Evolutionary conservation across 2,797 vertebrate species (phyloP), one percentile per base, ranked within the genome.

Genomic region (Enteromius radiatus): DNA sequence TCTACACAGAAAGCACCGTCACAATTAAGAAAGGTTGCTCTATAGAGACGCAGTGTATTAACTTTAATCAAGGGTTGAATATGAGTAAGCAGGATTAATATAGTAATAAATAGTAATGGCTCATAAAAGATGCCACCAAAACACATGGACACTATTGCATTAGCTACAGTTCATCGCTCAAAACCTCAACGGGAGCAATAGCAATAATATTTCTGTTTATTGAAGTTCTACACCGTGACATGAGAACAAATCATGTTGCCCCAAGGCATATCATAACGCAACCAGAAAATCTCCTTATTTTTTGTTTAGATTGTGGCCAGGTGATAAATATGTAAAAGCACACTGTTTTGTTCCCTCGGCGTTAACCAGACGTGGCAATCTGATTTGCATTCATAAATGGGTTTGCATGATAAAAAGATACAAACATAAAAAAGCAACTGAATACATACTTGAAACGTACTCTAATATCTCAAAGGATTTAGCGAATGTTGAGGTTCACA

Each of bases 381-480:
- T 56, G 33, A 79, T 79, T 31, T 41, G 4, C 6, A 56, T 43
- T 79, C 41, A 19, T 41, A 77, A 84, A 87, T 61, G 10, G 68
- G 41, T 78, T 41, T 68, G 45, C 56, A 75, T 78, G 82, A n/a
- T n/a, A n/a, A n/a, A n/a, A n/a, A n/a, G n/a, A n/a, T n/a, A n/a
- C 17, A 49, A 49, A 19, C 43, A 5, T 28, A 71, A 21, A 19
- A 19, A 61, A 61, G 5, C 26, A 49, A 15, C 31, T 74, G 10
- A 73, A 52, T 49, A 71, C 26, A 63, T 2, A 56, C 1, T 23
- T 56, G 3, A 38, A 41, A 54, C n/a, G 54, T 21, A 26, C 15
- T 2, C 4, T 9, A 68, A 23, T 54, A 41, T 12, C 3, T 56
- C 17, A 14, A n/a, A 59, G 68, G 31, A 19, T 56, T 41, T 2